Evolutionary conservation across 2,888 invertebrate species (phyloP).

Genomic region (Thalpophila matura): DNA sequence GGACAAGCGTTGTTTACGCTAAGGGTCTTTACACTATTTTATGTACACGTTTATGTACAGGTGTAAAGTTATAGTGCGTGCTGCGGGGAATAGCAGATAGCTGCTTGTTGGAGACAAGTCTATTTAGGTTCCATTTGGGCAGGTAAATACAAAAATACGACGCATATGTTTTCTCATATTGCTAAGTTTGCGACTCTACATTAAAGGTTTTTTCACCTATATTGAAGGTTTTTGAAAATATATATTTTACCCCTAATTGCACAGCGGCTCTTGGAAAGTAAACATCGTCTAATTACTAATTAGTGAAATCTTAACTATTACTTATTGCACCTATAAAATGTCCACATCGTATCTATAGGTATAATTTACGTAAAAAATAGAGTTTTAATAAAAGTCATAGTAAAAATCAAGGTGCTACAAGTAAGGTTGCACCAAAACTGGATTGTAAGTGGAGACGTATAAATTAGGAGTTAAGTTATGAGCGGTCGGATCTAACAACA

Average conservation of each 20-base stretch:
- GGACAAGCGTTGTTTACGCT: slow-evolving; percentile 64
- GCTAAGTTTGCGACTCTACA: not conserved
- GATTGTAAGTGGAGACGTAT: slow-evolving; percentile 83
- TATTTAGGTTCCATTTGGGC: slow-evolving; percentile 47
- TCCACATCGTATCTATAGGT: not conserved
- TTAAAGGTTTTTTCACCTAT: too few relatives aligned
- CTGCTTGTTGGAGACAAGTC: slow-evolving; percentile 46
- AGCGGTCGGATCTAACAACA: slow-evolving; percentile 90
- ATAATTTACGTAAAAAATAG: slow-evolving; percentile 39
- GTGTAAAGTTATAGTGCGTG: slow-evolving; percentile 47
- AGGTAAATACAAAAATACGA: not conserved
- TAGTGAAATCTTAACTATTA: not conserved
- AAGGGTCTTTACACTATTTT: slow-evolving; percentile 58
- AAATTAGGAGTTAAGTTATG: slow-evolving; percentile 91
- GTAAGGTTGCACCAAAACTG: slow-evolving; percentile 80
- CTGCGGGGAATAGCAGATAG: slow-evolving; percentile 48
- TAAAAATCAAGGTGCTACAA: slow-evolving; percentile 81
- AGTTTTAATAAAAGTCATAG: slow-evolving; percentile 58
- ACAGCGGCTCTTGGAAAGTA: not conserved
- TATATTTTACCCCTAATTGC: not conserved
- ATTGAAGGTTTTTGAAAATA: not conserved
- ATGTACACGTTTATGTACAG: slow-evolving; percentile 51
- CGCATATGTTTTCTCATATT: slow-evolving; percentile 4
- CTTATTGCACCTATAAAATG: slow-evolving; percentile 6
- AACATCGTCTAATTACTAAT: slow-evolving; percentile 15